Evolutionary conservation across 2,888 invertebrate genomes (phyloP).

Genomic region (Meghimatium bilineatum): DNA sequence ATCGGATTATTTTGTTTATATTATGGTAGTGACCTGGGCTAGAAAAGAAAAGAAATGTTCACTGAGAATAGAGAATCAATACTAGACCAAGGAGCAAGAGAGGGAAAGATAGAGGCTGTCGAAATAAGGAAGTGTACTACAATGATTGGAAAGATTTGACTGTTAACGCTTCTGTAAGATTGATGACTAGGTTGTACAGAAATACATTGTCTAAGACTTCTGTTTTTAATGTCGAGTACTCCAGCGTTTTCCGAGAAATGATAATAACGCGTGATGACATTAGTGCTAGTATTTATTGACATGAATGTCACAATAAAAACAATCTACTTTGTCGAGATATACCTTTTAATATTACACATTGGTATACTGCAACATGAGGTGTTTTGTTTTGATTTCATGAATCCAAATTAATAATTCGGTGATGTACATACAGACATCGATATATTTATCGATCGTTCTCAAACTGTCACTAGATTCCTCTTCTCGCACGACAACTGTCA

Average conservation of each 20-base stretch:
- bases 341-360: too few relatives aligned
- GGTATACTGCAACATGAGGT: too few relatives aligned
- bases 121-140: not conserved
- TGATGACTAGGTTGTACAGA: not conserved
- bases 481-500: too few relatives aligned
- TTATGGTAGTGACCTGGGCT: slow-evolving; percentile 12
- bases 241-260: not conserved
- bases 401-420: too few relatives aligned
- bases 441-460: too few relatives aligned
- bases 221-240: not conserved
- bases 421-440: too few relatives aligned
- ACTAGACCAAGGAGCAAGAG: not conserved
- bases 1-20: slow-evolving; percentile 38
- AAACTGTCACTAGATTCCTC: too few relatives aligned
- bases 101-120: not conserved
- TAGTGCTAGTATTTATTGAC: too few relatives aligned
- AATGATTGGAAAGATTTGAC: not conserved
- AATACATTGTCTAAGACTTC: not conserved
- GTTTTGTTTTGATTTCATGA: too few relatives aligned
- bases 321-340: too few relatives aligned
- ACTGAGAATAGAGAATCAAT: slow-evolving; percentile 3
- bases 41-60: not conserved
- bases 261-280: not conserved
- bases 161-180: not conserved
- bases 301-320: too few relatives aligned